Percentiles rank a stretch among this genome's conserved stretches.
These are phyloP conservation scores for Erythrolamprus reginae DNA, from an alignment of 2,113 vertebrate species.

Conservation along the genomic window DNA sequence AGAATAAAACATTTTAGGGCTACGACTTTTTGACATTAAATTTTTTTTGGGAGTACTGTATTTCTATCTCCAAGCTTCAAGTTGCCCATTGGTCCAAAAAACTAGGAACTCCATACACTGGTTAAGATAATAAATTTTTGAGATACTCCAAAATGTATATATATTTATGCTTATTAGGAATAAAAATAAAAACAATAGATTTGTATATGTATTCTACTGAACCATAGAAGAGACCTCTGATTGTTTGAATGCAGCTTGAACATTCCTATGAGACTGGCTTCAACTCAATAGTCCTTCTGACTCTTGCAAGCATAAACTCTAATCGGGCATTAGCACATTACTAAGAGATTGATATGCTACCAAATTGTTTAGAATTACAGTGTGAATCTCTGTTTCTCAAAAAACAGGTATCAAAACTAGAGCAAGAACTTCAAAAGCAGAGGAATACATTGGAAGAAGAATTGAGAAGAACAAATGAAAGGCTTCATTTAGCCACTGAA, in stretches of 20 bases:
- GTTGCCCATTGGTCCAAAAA: background rate
- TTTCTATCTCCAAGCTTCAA: background rate
- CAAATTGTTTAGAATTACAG: background rate
- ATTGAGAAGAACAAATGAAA: slow-evolving; percentile 69
- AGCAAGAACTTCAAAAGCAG: slow-evolving; percentile 83
- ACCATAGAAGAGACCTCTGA: background rate
- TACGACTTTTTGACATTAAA: background rate
- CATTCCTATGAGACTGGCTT: background rate
- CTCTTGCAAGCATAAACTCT: background rate
- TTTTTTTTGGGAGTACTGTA: too few species aligned
- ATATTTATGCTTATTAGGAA: background rate
- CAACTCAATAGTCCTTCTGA: background rate
- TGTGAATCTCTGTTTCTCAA: background rate
- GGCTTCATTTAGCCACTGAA: slow-evolving; percentile 58
- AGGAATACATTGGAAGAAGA: slow-evolving; percentile 68
- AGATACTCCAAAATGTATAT: background rate
- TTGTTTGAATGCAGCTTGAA: background rate
- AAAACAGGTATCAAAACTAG: slow-evolving; percentile 80
- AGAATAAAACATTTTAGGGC: background rate
- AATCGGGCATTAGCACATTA: background rate
- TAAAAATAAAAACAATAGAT: background rate
- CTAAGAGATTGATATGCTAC: background rate
- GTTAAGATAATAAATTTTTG: background rate
- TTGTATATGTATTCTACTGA: background rate
- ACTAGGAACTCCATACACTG: background rate